Percentiles rank a stretch among this genome's conserved stretches.
Conservation (phyloP, 2,113 vertebrate genomes). For the Lepisosteus osseus region DNA sequence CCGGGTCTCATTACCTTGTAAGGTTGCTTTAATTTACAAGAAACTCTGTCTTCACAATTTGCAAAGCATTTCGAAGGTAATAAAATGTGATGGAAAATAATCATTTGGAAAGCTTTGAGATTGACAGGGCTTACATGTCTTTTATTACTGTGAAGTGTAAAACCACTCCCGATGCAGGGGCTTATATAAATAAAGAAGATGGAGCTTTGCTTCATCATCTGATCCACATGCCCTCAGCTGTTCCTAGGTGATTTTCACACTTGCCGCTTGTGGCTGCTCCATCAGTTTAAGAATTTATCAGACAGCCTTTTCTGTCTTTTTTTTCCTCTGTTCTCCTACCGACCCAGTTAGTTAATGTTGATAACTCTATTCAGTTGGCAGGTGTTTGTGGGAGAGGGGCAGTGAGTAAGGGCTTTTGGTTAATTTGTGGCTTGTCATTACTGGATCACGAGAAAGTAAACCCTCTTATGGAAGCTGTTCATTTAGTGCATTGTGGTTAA, state of each 20-base stretch:
- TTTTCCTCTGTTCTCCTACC: neutral
- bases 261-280: neutral
- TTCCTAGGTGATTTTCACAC: neutral
- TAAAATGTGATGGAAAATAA: neutral
- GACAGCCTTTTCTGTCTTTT: too few species aligned
- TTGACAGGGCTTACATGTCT: neutral
- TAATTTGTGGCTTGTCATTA: slow-evolving; percentile 43
- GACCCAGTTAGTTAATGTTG: neutral
- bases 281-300: neutral
- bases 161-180: neutral
- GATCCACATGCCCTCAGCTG: neutral
- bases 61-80: neutral
- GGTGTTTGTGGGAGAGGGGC: neutral
- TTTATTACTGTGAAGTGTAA: neutral
- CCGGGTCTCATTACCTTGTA: too few species aligned
- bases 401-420: slow-evolving; percentile 15
- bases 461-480: neutral
- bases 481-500: neutral
- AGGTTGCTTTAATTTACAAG: too few species aligned
- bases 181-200: neutral
- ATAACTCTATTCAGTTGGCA: neutral
- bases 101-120: neutral
- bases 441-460: slow-evolving; percentile 17
- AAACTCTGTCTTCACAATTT: too few species aligned
- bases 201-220: neutral